Conservation (phyloP, 2,113 vertebrate species). For the Okapia johnstoni region DNA sequence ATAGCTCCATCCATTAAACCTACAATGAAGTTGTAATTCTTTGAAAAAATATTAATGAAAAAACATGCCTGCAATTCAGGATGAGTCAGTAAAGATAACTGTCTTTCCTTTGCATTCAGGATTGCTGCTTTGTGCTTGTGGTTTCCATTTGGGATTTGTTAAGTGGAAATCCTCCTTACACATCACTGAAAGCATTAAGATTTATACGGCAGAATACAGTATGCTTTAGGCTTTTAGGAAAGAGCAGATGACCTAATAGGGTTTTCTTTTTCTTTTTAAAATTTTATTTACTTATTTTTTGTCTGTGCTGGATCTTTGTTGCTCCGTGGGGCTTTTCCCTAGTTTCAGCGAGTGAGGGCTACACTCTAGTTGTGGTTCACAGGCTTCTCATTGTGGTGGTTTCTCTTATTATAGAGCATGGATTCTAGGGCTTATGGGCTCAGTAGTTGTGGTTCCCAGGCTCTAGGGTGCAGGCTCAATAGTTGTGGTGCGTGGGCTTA, state of each 20-base stretch:
- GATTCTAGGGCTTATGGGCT: background rate
- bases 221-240: background rate
- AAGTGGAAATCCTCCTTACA: background rate
- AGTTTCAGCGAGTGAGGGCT: background rate
- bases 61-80: background rate
- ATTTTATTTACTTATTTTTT: background rate
- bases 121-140: background rate
- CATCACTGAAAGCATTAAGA: background rate
- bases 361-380: fast-evolving
- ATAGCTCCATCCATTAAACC: slow-evolving; percentile 12
- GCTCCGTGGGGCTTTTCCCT: background rate
- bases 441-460: background rate
- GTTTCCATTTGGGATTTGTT: slow-evolving; percentile 41
- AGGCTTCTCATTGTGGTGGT: background rate
- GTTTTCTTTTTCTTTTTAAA: background rate
- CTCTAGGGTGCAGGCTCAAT: background rate
- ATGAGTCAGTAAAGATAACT: background rate
- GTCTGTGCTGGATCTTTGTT: background rate
- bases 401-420: background rate
- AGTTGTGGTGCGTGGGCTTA: background rate
- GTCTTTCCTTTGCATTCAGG: slow-evolving; percentile 9
- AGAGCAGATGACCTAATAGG: background rate
- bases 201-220: background rate
- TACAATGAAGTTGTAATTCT: slow-evolving; percentile 3
- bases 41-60: background rate